Conservation (phyloP, 1,140 invertebrate genomes). For the Plectrocnemia conspersa region DNA sequence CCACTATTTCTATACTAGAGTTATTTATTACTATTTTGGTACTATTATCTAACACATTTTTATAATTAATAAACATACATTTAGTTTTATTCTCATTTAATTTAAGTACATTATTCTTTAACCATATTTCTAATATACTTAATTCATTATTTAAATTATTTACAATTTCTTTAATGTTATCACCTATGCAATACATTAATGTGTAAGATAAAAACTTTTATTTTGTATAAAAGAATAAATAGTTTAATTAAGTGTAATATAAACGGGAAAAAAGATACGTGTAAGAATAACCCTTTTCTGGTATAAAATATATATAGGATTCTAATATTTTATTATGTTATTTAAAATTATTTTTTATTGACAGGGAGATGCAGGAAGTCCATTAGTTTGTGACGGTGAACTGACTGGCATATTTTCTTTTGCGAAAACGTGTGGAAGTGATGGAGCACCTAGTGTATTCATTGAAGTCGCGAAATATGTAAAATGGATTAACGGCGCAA, state of each 20-base stretch:
- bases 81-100: too few species aligned
- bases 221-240: not conserved
- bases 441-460: conserved; percentile 51
- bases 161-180: not conserved
- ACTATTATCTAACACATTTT: too few species aligned
- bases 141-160: not conserved
- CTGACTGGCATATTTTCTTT: conserved; percentile 49
- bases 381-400: conserved; percentile 31
- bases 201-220: not conserved
- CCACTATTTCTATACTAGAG: too few species aligned
- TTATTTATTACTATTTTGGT: too few species aligned
- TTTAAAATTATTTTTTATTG: conserved; percentile 12
- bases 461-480: conserved; percentile 19
- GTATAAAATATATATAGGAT: not conserved
- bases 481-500: conserved; percentile 9
- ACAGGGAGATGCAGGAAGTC: conserved; percentile 40
- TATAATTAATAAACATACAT: too few species aligned
- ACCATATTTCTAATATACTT: not conserved
- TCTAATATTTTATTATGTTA: not conserved
- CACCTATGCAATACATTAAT: not conserved
- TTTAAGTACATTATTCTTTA: too few species aligned
- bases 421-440: conserved; percentile 45
- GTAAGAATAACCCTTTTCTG: not conserved
- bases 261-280: not conserved
- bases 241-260: not conserved